These are phyloP conservation scores for Colletes latitarsis DNA, from an alignment of 1,140 invertebrate genomes.

Conservation along the genomic window DNA sequence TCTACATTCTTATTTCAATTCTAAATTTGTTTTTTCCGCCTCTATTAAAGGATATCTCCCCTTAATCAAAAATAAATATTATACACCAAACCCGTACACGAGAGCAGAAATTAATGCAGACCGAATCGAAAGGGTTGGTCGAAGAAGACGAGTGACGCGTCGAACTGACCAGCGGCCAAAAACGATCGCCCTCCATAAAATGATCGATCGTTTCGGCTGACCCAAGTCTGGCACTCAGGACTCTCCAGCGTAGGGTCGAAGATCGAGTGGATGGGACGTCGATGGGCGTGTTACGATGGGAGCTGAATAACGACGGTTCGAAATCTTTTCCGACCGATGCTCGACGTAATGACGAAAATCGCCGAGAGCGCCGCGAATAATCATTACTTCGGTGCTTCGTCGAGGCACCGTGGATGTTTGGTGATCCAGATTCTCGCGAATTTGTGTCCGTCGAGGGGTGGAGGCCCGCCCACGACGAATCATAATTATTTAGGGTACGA, in stretches of 20 bases:
- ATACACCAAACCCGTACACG: too few species aligned
- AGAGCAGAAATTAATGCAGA: too few species aligned
- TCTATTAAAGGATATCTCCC: too few species aligned
- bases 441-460: slow-evolving; percentile 12
- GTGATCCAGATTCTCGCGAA: slow-evolving; percentile 25
- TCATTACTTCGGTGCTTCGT: slow-evolving; percentile 15
- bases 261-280: neutral
- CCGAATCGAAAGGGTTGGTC: too few species aligned
- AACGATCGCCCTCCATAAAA: neutral
- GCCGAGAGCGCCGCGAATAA: neutral
- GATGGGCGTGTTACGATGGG: neutral
- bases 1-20: too few species aligned
- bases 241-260: neutral
- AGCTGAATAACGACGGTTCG: neutral
- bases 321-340: neutral
- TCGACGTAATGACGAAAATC: slow-evolving; percentile 32
- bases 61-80: too few species aligned
- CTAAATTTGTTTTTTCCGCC: too few species aligned
- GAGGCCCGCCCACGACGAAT: neutral
- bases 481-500: slow-evolving; percentile 35
- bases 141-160: too few species aligned
- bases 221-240: neutral
- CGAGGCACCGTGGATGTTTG: neutral
- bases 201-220: slow-evolving; percentile 29
- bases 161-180: too few species aligned